Conservation (phyloP, 2,113 vertebrate species). For the Megaceryle torquata region DNA sequence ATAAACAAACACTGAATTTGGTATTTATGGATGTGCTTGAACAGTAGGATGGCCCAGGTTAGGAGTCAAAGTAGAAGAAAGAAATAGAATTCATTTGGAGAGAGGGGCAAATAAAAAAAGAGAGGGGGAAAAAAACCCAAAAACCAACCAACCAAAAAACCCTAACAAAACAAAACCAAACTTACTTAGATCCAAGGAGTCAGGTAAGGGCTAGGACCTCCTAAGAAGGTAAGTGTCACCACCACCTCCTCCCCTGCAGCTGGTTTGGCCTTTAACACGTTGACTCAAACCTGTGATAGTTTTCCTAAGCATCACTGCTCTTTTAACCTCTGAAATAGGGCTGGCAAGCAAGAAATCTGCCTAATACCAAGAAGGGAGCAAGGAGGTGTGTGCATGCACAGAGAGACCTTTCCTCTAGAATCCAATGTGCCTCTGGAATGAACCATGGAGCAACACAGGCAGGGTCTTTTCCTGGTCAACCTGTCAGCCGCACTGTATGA, state of each 20-base stretch:
- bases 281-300: not conserved
- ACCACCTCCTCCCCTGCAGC: not conserved
- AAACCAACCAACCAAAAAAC: not conserved
- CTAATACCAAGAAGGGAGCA: not conserved
- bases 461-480: not conserved
- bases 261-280: not conserved
- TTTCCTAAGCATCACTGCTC: not conserved
- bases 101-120: not conserved
- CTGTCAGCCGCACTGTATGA: fast-evolving
- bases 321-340: not conserved
- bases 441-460: not conserved
- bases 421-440: not conserved
- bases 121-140: not conserved
- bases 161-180: too few relatives aligned
- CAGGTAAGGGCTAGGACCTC: not conserved
- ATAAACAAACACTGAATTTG: not conserved
- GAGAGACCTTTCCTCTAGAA: not conserved
- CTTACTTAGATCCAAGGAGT: not conserved
- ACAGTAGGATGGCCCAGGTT: not conserved
- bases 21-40: not conserved
- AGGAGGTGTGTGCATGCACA: not conserved
- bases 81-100: not conserved
- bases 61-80: not conserved
- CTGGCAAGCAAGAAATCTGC: not conserved
- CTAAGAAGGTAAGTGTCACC: not conserved